Percentiles rank a stretch among this genome's conserved stretches.
Evolutionary conservation across 2,113 vertebrate species (phyloP).

Genomic region (Pheucticus melanocephalus): DNA sequence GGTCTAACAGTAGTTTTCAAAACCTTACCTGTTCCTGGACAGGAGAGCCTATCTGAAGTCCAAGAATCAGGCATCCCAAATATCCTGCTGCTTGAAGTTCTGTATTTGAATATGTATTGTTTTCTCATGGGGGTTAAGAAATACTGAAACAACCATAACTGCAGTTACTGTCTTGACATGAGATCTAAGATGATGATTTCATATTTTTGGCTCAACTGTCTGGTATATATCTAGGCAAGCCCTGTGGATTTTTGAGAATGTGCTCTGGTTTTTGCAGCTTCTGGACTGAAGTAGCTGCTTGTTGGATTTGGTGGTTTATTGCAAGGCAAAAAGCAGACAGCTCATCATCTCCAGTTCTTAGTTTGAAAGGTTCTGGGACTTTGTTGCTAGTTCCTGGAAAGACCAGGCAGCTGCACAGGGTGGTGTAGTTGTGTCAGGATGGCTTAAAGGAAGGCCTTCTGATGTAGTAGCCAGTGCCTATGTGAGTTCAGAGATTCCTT

Average conservation of each 20-base stretch:
- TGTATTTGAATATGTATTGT: background rate
- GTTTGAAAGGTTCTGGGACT: background rate
- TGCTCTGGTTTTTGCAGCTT: background rate
- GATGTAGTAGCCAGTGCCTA: accelerated
- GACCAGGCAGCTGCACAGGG: background rate
- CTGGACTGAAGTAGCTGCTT: background rate
- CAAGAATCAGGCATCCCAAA: background rate
- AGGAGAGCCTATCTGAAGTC: background rate
- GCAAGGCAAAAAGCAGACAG: background rate
- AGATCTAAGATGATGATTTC: background rate
- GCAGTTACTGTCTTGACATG: background rate
- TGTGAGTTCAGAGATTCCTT: background rate
- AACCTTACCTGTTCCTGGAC: background rate
- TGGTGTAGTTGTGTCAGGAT: background rate
- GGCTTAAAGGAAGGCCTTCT: background rate
- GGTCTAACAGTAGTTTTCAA: background rate
- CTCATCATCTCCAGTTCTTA: background rate
- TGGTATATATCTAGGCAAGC: background rate
- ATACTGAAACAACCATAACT: background rate
- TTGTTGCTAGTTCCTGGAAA: background rate
- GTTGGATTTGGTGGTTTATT: background rate
- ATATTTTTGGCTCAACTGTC: background rate
- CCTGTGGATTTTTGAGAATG: background rate
- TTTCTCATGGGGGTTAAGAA: background rate
- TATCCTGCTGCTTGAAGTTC: background rate